Base-by-base conservation (phyloP, 2,797 vertebrate genomes). In the Anas bahamensis region DNA sequence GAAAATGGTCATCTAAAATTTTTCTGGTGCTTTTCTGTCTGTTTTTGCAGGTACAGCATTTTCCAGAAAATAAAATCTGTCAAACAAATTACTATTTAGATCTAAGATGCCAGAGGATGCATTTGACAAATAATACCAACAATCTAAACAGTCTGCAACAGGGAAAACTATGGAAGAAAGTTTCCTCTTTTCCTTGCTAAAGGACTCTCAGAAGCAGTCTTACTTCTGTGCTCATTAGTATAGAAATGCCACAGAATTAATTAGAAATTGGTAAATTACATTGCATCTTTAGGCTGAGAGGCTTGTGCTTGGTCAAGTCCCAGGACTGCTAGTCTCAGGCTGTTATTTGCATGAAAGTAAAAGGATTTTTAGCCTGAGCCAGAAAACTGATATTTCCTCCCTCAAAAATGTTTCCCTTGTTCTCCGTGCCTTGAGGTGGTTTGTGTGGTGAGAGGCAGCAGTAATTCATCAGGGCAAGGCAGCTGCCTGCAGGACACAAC, bases 401-500 rank as follows among this genome's bases (percentile, higher is more conserved):
- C 41, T 26, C 37, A 37, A 57, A 77, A 80, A 52, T 6, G 5
- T 23, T 33, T 7, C 15, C 53, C 16, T 28, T 8, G 4, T 52
- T 72, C 35, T 5, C 33, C 0, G 1, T 69, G 71, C 66, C 79
- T 78, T 9, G 37, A 29, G 74, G 78, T n/a, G 75, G 57, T 69
- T 56, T 64, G 79, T 59, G 70, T n/a, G 59, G 65, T 15, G 52
- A 83, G 78, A 93, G 71, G 83, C 50, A 88, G 72, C 65, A 82
- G 64, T 8, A 74, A 81, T 83, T 41, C 86, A 85, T 86, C 92
- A 89, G 35, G 68, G 26, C 0, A 1, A 95, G 75, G 69, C 69
- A 82, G 57, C 72, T 89, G 88, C 91, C 94, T 53, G 44, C 80
- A 76, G 83, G 70, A 86, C 82, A 79, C 61, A 86, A 24, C 46